phyloP scores from a whole-genome alignment of 2,113 vertebrate species.

The Notarius quadriscutis region DNA sequence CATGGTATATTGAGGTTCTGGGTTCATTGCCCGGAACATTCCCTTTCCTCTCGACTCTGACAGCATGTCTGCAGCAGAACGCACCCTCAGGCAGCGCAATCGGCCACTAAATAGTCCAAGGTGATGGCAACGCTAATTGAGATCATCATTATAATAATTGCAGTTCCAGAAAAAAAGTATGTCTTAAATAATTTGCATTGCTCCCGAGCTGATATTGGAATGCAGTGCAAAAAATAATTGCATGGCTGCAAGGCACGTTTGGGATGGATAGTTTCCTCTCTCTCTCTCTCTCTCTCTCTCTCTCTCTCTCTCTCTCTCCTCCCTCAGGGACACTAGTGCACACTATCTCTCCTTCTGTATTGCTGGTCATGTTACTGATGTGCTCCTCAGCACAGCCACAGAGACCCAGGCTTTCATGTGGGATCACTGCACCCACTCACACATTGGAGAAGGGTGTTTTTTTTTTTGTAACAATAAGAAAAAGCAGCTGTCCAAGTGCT shows the following conservation, averaged over 20 bases:
- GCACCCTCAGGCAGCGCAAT: constrained; percentile 72
- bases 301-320: constrained; percentile 28
- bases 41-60: constrained; percentile 62
- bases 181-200: constrained; percentile 83
- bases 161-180: constrained; percentile 72
- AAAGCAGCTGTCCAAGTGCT: background rate
- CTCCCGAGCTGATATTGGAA: constrained; percentile 80
- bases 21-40: constrained; percentile 45
- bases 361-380: constrained; percentile 47
- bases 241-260: constrained; percentile 74
- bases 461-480: background rate
- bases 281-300: constrained; percentile 41
- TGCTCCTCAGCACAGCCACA: constrained; percentile 37
- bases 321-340: constrained; percentile 41
- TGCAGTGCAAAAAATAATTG: constrained; percentile 76
- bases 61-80: constrained; percentile 67
- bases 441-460: background rate
- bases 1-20: constrained; percentile 32
- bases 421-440: constrained; percentile 31
- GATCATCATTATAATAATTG: constrained; percentile 85
- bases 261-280: constrained; percentile 56
- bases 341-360: constrained; percentile 32
- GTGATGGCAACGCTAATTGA: constrained; percentile 81
- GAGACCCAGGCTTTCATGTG: constrained; percentile 41
- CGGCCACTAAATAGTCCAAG: constrained; percentile 78